Base-by-base conservation (phyloP, 2,113 vertebrate genomes). In the Chaetura pelagica region DNA sequence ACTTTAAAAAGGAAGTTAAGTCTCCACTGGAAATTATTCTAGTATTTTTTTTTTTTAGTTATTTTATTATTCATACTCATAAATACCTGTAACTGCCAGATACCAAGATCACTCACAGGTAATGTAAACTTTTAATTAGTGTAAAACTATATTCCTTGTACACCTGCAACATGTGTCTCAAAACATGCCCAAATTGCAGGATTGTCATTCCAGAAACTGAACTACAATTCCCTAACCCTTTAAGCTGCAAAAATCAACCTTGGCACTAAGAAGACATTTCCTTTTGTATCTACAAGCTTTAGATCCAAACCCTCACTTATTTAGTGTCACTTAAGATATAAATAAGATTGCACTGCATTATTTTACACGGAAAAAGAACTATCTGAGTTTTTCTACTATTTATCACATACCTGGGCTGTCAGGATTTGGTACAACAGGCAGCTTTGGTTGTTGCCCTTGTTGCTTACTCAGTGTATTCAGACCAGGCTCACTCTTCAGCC, bases 321-420 rank as follows among this genome's bases (percentile, higher is more conserved):
- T 9, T 55, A 90, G 17, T 10, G 23, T 21, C 68, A 29, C 3
- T 0, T 7, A 40, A 62, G 24, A 38, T 4, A 42, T 1, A 51
- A 21, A 32, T n/a, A 72, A 9, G 42, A 14, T 0, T 29, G 23
- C 46, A 35, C 42, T 49, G 20, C 2, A 5, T 14, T 12, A 30
- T 40, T 76, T 49, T 23, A 30, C 10, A 62, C 52, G 18, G 32
- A 30, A 52, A 15, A 29, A 44, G 15, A 69, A 35, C 13, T 46
- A 20, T 2, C 4, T 1, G 35, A n/a, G 22, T 4, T 22, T 91
- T 48, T 61, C 55, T 44, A 2, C 23, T 26, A 15, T 16, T 62
- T 63, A 21, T 27, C 58, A 84, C 93, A 84, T 49, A 99, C 99
- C 99, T 95, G 97, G 98, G 84, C 94, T 97, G 9, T 90, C 79